phyloP scores from a whole-genome alignment of 1,140 invertebrate species.

The Yoshiicerus persimilis region DNA sequence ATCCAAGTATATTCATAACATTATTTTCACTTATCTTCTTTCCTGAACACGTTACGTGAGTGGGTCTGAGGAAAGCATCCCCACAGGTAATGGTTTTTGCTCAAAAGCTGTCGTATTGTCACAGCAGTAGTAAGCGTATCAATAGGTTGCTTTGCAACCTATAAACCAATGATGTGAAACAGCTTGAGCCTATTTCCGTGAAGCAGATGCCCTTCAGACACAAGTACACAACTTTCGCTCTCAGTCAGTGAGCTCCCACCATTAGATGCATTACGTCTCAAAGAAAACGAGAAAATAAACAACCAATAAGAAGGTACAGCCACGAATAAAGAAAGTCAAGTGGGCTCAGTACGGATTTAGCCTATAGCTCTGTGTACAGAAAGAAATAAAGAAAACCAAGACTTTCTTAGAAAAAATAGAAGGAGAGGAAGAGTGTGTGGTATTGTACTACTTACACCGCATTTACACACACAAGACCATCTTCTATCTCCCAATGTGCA shows the following conservation, averaged over 20 bases:
- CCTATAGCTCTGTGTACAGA: not conserved
- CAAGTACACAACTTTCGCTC: not conserved
- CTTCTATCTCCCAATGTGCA: too few species aligned
- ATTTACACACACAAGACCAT: not conserved
- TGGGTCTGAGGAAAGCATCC: not conserved
- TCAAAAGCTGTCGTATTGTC: not conserved
- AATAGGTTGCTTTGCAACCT: not conserved
- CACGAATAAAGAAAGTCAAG: conserved; percentile 7
- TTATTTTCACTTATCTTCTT: not conserved
- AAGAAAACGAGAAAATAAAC: not conserved
- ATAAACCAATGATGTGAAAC: not conserved
- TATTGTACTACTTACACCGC: not conserved
- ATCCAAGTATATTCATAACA: not conserved
- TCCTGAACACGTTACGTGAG: not conserved
- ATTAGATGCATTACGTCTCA: not conserved
- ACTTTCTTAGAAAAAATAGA: not conserved
- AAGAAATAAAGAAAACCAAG: not conserved
- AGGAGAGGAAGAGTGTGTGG: not conserved
- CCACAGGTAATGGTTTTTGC: not conserved
- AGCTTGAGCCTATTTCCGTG: not conserved
- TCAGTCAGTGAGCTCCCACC: not conserved
- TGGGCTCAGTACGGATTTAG: not conserved
- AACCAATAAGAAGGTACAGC: not conserved
- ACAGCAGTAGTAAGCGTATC: not conserved
- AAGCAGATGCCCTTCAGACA: not conserved